Evolutionary conservation across 1,140 invertebrate genomes (phyloP), one percentile per base, ranked within the genome.

Genomic region (Acromyrmex heyeri): DNA sequence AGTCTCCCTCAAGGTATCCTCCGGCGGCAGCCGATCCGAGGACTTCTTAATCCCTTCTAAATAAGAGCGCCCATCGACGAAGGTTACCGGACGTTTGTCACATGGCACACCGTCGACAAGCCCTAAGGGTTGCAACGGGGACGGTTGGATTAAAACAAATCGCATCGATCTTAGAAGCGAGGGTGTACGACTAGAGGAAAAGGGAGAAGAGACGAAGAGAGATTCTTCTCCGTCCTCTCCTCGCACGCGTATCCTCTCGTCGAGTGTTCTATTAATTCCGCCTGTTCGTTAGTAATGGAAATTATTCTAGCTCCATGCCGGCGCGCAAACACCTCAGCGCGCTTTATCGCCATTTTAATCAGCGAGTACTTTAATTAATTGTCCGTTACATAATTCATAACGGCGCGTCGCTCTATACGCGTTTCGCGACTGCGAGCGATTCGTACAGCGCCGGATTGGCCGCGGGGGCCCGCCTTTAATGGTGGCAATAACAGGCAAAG

Each of bases 301-400:
- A 90, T 91, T 91, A 90, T 91, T 67, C 82, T 87, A 90, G 86
- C 75, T 73, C 57, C 75, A 57, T 57, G 53, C 77, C 21, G 78
- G 77, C 57, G 86, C 73, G 86, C 86, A 91, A 91, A 88, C 87
- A 88, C 82, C 65, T 90, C 67, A 18, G 21, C n/a, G 30, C 81
- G 78, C 65, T 90, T 91, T 86, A 91, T 90, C 87, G 78, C 73
- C 78, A 88, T 87, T 88, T 86, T 90, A 90, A 91, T 91, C 90
- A 88, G 86, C 83, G 89, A 78, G 82, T 78, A 88, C 89, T 91
- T 90, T 81, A 88, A 90, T 91, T 88, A 90, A 91, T 91, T 90
- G 90, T 91, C 78, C 87, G 72, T 72, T 90, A 90, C 88, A 91
- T 91, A 91, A 90, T 91, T 91, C 89, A 91, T 91, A 88, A 57